Base-by-base conservation (phyloP, 2,797 vertebrate genomes). In the Tachyglossus aculeatus region DNA sequence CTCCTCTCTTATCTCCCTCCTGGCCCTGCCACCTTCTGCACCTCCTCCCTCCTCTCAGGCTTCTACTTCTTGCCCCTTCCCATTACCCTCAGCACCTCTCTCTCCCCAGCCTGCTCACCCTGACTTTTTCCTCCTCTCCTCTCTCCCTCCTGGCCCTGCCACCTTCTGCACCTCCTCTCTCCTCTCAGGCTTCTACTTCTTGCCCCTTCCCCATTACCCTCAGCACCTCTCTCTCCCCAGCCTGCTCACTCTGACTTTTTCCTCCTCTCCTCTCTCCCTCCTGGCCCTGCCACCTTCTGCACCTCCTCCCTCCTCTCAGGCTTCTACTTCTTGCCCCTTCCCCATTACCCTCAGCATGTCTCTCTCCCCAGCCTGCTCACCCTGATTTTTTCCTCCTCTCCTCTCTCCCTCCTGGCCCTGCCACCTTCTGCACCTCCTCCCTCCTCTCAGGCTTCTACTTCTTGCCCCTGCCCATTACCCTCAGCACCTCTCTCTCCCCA, bases 11-110 rank as follows among this genome's bases (percentile, higher is more conserved):
- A n/a, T n/a, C n/a, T n/a, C n/a, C n/a, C n/a, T n/a, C 22, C 31
- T 18, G 22, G 38, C 68, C 9, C 31, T 41, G 32, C 15, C 11
- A 67, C 38, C 44, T 14, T 32, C 41, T 32, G 56, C 53, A 39
- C 22, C 34, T 12, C 3, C 37, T 0, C 6, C 21, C 3, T 0
- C 6, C 21, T 3, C 0, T 5, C 7, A 9, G 10, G 12, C 37
- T 5, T 19, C 16, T 1, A 15, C 22, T 31, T 19, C 19, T n/a
- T 12, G 0, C 21, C 37, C 21, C 11, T 18, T 7, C 7, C 44
- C 4, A 6, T 2, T 3, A 9, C 14, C 1, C 4, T 40, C 11
- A 5, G n/a, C n/a, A n/a, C n/a, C 18, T 9, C 7, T 9, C 34
- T 34, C 15, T 5, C n/a, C 52, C 29, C 24, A 25, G 48, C 19